Base-by-base conservation (phyloP, 2,797 vertebrate species). In the Thripadectes ignobilis region DNA sequence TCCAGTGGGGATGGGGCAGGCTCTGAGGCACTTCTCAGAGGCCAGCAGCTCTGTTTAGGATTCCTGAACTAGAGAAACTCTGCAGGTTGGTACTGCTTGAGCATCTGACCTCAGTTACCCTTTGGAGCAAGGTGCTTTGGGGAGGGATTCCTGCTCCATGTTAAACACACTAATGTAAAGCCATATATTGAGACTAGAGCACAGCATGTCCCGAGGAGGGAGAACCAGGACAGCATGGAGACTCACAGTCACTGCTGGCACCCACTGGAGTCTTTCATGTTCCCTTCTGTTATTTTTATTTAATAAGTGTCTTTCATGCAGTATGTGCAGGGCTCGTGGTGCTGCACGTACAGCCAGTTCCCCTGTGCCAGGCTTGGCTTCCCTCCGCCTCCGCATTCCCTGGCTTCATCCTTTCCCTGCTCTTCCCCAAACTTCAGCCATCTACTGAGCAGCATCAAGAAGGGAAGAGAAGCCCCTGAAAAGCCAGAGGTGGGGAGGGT, bases 181-280 rank as follows among this genome's bases (percentile, higher is more conserved):
- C 26, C 80, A 52, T 1, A 10, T 19, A 39, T 51, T 21, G 48
- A 85, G 75, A 36, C 0, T 2, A 78, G 55, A 93, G 96, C 88
- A 97, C 96, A 91, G 63, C 27, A 8, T 58, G 97, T 97, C 95
- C 96, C 0, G 1, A 63, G 85, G 63, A 71, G 79, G 49, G 46
- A 38, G 39, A 86, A 58, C 63, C 26, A 27, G 83, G 71, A 69
- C 94, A 95, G 94, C 87, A 67, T 15, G 7, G 91, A 96, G 92
- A 52, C 66, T 92, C 68, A 30, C 32, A 91, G 87, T 46, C 93
- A 76, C 85, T 94, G 78, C 79, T 95, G 96, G 97, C 94, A 96
- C 65, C 83, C 57, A 12, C 79, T 41, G 85, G 68, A 57, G 43
- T 78, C 84, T 96, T 94, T 80, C 91, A 74, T 93, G 95, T 95